Base-by-base conservation (phyloP, 2,797 vertebrate species). In the Rhynchotus rufescens region DNA sequence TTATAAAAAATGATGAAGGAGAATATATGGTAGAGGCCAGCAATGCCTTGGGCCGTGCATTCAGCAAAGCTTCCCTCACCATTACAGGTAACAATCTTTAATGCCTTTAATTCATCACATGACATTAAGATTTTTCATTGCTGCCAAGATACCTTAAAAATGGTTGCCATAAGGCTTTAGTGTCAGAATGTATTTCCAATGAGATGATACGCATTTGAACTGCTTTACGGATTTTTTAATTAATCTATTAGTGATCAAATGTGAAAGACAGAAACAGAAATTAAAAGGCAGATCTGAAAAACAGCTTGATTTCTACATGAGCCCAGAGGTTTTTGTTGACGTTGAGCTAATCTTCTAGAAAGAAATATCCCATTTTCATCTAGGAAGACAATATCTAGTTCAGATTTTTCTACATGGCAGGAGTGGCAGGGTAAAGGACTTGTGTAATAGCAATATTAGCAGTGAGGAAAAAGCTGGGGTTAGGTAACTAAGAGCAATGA, bases 21-120 rank as follows among this genome's bases (percentile, higher is more conserved):
- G 96, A 98, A 80, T 99, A 98, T 71, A 96, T 77, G 52, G 95
- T 98, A 21, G 96, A 95, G 36, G 98, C 98, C 8, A 97, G 98
- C 95, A 99, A 99, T 67, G 47, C 64, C 1, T 83, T 97, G 32
- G 99, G 99, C 40, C 97, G 92, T 79, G 98, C 97, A 0, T 95
- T 97, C 80, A 98, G 97, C 97, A 98, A 95, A 66, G 98, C 98
- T 54, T 95, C 93, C 60, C 98, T 99, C 34, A 96, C 97, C 10
- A 96, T 99, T 88, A 97, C 75, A 98, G 99, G 98, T 98, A 97
- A 97, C 7, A 19, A 10, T 17, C 44, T 47, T 59, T 15, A 52
- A 12, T 9, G 34, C 19, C 57, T 5, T 34, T 77, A 60, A 26
- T 59, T n/a, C 36, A 9, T 23, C 1, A 8, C 15, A 8, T 16